phyloP scores from a whole-genome alignment of 2,888 invertebrate genomes.

The Ischnus inquisitorius region DNA sequence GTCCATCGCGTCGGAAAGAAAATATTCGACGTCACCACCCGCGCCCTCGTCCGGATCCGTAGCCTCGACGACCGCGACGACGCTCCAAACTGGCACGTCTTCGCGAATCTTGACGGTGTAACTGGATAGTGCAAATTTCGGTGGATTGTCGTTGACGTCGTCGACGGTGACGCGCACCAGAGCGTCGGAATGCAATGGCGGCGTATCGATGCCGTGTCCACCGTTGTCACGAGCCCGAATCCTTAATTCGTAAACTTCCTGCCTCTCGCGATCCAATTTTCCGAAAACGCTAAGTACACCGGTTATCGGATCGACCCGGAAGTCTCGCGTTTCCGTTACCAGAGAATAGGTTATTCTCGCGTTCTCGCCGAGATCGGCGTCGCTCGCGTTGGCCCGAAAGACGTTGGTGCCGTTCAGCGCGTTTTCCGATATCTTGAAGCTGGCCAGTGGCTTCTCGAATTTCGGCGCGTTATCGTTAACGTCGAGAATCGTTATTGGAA shows the following conservation, averaged over 20 bases:
- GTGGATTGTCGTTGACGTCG: constrained; percentile 96
- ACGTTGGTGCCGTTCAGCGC: constrained; percentile 94
- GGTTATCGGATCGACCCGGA: constrained; percentile 91
- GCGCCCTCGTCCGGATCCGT: constrained; percentile 94
- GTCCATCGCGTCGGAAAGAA: constrained; percentile 90
- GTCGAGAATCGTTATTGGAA: constrained; percentile 93
- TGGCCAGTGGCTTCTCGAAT: constrained; percentile 93
- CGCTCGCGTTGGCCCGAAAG: constrained; percentile 93
- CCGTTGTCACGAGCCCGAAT: constrained; percentile 93
- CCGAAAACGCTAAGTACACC: constrained; percentile 93
- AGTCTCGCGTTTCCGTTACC: constrained; percentile 92
- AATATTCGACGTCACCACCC: constrained; percentile 93
- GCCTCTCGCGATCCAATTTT: constrained; percentile 94
- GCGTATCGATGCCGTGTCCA: constrained; percentile 86
- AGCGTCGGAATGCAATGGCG: constrained; percentile 92
- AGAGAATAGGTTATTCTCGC: constrained; percentile 91
- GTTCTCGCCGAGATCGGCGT: constrained; percentile 94
- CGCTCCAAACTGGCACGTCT: constrained; percentile 95
- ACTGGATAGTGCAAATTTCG: constrained; percentile 91
- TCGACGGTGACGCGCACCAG: constrained; percentile 93
- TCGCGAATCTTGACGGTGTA: constrained; percentile 95
- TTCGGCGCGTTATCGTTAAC: constrained; percentile 96
- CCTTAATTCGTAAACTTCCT: constrained; percentile 92
- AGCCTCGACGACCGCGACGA: constrained; percentile 93
- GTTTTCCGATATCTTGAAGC: constrained; percentile 94